Base-by-base conservation (phyloP, 2,113 vertebrate genomes). In the Epinephelus moara region DNA sequence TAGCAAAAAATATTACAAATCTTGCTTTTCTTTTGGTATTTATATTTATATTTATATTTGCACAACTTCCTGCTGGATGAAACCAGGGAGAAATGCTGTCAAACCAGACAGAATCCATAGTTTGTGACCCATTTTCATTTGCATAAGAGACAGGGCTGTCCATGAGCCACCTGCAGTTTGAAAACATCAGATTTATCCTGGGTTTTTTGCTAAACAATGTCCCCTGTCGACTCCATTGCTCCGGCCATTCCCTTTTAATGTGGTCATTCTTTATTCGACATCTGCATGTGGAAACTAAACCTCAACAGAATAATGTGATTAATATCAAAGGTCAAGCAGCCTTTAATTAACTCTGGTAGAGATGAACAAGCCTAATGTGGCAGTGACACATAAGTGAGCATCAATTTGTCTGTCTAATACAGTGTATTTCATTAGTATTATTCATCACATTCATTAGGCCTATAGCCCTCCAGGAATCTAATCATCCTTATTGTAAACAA, bases 401-500 rank as follows among this genome's bases (percentile, higher is more conserved):
- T 83, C 50, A 61, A 13, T 84, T 63, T 82, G 62, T 63, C 9
- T 61, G 17, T 63, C 40, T 81, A 78, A 85, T 19, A 21, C 30
- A 1, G 30, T 3, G 25, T 2, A 78, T 87, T 78, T 89, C 82
- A 90, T 92, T 87, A 93, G 82, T n/a, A 27, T 59, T 77, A 73
- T 70, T 63, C 40, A 53, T 52, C 68, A 50, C 64, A 78, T 88
- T 91, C 78, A 90, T 89, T 86, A 81, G 13, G 69, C 37, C 49
- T 47, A 23, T 18, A 55, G 74, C 19, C 72, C 6, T 12, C 15
- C 59, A 60, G 64, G 33, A 91, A 89, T 90, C 68, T 42, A 80
- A 89, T 85, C 85, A 81, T 70, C 70, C 76, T 76, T 55, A 40
- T 19, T 70, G 76, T 89, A 82, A 92, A 92, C 75, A 90, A 81